Base-by-base conservation (phyloP, 2,888 invertebrate genomes). In the Scaptomyza tumidula region DNA sequence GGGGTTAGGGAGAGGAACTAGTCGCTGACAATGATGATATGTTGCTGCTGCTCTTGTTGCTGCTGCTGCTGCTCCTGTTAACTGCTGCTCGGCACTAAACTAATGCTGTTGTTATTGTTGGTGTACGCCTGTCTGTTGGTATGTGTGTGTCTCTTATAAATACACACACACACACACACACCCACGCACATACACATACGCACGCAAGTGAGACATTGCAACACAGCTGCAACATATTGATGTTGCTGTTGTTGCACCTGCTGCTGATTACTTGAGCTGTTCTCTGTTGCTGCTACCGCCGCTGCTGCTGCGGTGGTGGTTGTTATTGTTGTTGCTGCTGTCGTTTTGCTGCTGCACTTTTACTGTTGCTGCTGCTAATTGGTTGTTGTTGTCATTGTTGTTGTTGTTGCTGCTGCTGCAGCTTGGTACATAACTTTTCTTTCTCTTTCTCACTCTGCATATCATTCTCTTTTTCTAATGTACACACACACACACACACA, bases 1-100 rank as follows among this genome's bases (percentile, higher is more conserved):
- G 46, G 37, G 16, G 24, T 29, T 24, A 64, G 2, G n/a, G 55
- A 65, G 57, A 71, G 14, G 27, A 52, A 74, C 39, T 39, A 74
- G 88, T 83, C 84, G 84, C 81, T 85, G 85, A 85, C 87, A 85
- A 85, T 85, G 85, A 85, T 85, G 89, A 85, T 19, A 19, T 85
- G 85, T 88, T 85, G 85, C 87, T 85, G 41, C 24, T 57, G 45
- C 14, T 57, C 43, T 54, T 63, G 64, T 29, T 54, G 53, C 10
- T 69, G 57, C 35, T 65, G 69, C 14, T 49, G 49, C 33, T 35
- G 49, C 10, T 35, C 35, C 33, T 61, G 33, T n/a, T 53, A 44
- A 49, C 59, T 68, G 63, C 62, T 78, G 62, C 55, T 63, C 49
- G 61, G 56, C 62, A 56, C 77, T 62, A 61, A 58, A 49, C 74